A percentile compares a stretch with the other conserved stretches of the same genome.
phyloP scores from a whole-genome alignment of 2,797 vertebrate species.

The Sylvilagus floridanus region DNA sequence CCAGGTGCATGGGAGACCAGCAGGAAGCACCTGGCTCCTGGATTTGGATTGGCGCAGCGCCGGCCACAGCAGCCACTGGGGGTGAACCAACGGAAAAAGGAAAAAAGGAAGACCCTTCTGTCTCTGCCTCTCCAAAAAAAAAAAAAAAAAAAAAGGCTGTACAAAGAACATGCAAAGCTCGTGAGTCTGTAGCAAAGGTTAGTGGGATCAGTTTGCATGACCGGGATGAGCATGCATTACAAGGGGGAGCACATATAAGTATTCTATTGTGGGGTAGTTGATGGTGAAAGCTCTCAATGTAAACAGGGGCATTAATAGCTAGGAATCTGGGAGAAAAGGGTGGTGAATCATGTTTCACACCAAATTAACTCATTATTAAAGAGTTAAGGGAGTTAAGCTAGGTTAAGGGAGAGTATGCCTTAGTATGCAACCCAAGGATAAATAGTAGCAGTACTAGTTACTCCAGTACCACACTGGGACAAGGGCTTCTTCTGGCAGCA shows the following conservation, averaged over 20 bases:
- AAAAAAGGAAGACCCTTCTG: no score
- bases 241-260: not conserved
- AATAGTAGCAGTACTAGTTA: not conserved
- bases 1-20: no score
- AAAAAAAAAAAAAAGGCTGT: no score
- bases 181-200: not conserved
- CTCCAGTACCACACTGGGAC: not conserved
- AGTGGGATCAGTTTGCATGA: not conserved
- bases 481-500: not conserved
- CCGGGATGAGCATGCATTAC: not conserved
- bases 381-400: not conserved
- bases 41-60: no score
- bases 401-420: not conserved
- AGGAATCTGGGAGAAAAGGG: not conserved
- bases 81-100: no score
- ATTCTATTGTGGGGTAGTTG: not conserved
- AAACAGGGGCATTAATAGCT: not conserved
- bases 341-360: not conserved
- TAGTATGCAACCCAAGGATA: not conserved
- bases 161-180: not conserved
- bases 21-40: no score
- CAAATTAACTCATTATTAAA: not conserved
- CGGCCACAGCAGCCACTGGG: no score
- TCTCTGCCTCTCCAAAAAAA: no score
- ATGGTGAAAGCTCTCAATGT: not conserved